Conservation (phyloP, 92 coral and sea anemone species). For the Chrysogorgia sp. region DNA sequence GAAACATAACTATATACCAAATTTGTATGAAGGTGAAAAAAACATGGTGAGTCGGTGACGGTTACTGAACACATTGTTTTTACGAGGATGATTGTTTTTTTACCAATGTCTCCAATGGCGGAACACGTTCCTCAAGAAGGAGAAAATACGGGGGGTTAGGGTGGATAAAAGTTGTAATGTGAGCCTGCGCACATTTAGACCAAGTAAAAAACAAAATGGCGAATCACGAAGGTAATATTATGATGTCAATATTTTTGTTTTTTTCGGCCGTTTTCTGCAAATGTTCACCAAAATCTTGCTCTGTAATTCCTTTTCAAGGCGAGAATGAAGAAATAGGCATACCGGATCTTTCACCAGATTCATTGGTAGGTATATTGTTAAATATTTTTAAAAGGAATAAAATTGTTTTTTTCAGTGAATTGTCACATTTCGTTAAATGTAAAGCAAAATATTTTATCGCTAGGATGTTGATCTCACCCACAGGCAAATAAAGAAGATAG, state of each 20-base stretch:
- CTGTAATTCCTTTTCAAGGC: constrained; percentile 7
- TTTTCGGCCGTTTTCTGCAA: neutral
- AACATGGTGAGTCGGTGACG: no score
- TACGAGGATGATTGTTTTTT: no score
- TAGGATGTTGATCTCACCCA: constrained; percentile 96
- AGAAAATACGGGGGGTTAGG: no score
- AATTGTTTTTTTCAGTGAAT: neutral
- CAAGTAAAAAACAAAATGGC: neutral
- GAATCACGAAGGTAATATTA: neutral
- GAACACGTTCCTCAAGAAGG: no score
- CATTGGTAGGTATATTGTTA: constrained; percentile 2
- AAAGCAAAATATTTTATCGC: no score
- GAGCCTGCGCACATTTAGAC: neutral
- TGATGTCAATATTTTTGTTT: neutral
- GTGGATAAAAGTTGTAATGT: neutral
- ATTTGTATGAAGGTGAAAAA: no score
- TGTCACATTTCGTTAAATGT: no score
- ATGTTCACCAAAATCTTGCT: neutral
- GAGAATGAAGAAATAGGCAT: constrained; percentile 25
- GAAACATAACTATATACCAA: no score
- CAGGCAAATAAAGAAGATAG: constrained; percentile 83
- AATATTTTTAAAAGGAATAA: neutral
- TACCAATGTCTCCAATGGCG: no score
- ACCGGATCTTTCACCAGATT: constrained; percentile 28
- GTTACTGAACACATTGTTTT: no score